These are phyloP conservation scores for Pinna nobilis DNA, from an alignment of 1,140 invertebrate species.

Conservation along the genomic window DNA sequence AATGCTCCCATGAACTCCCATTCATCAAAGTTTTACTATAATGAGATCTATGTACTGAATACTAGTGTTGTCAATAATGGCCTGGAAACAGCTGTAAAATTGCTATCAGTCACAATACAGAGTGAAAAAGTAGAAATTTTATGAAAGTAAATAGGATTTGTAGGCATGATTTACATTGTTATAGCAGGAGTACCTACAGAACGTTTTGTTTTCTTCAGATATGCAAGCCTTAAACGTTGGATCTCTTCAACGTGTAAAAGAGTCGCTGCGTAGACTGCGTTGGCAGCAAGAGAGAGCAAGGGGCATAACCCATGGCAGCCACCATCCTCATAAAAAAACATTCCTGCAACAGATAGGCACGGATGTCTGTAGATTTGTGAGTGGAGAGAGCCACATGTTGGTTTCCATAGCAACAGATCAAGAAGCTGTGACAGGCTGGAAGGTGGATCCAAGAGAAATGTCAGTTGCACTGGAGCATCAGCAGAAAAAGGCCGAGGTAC, in stretches of 20 bases:
- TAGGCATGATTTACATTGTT: no score
- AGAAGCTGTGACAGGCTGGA: conserved; percentile 27
- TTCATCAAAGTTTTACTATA: no score
- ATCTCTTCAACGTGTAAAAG: conserved; percentile 70
- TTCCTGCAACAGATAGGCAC: conserved; percentile 39
- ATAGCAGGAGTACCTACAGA: no score
- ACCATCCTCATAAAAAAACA: conserved; percentile 19
- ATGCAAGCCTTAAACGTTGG: conserved; percentile 43
- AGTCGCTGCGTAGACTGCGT: conserved; percentile 62
- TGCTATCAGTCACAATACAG: no score
- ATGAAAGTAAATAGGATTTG: no score
- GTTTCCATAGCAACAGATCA: neutral
- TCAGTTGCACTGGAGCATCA: conserved; percentile 74
- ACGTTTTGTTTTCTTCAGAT: neutral
- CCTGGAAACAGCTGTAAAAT: no score
- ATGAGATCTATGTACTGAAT: no score
- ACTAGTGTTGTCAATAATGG: no score
- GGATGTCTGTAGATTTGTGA: conserved; percentile 62
- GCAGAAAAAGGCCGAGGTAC: conserved; percentile 76
- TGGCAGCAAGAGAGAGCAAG: conserved; percentile 65
- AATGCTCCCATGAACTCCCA: no score
- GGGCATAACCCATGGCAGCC: conserved; percentile 24
- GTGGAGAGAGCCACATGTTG: conserved; percentile 47
- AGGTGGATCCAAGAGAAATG: conserved; percentile 61
- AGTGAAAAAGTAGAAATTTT: no score